Conservation (phyloP, 2,888 invertebrate species). For the Rhynchonema sp. region DNA sequence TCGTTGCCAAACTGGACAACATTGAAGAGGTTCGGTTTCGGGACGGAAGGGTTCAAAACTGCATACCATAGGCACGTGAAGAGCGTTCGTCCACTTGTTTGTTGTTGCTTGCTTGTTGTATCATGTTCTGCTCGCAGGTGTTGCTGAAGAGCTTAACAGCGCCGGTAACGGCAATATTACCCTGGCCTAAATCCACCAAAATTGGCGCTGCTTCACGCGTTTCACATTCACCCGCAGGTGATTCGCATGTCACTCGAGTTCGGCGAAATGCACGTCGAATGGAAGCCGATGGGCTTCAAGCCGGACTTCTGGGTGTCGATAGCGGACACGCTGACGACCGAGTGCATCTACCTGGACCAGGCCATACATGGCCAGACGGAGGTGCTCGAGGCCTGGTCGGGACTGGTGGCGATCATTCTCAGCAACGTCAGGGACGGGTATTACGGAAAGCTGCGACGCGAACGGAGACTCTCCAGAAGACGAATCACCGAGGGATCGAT, state of each 20-base stretch:
- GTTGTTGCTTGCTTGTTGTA: too few relatives aligned
- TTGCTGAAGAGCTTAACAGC: too few relatives aligned
- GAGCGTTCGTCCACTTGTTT: too few relatives aligned
- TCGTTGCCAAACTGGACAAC: constrained; percentile 15
- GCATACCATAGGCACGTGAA: too few relatives aligned
- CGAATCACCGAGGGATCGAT: too few relatives aligned
- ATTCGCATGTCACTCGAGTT: constrained; percentile 14
- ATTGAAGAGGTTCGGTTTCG: neutral
- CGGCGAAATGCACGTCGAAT: constrained; percentile 21
- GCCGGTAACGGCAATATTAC: too few relatives aligned
- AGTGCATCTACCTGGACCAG: constrained; percentile 13
- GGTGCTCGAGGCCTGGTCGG: constrained; percentile 19
- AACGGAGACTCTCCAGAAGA: constrained; percentile 2
- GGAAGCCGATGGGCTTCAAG: constrained; percentile 22
- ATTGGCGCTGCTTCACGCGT: too few relatives aligned
- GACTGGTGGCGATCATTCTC: constrained; percentile 22
- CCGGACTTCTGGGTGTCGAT: constrained; percentile 26
- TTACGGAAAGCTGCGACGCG: constrained; percentile 17
- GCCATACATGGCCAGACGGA: constrained; percentile 4
- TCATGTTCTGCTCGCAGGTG: too few relatives aligned
- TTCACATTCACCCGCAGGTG: neutral
- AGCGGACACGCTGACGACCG: constrained; percentile 24
- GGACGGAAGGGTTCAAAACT: too few relatives aligned
- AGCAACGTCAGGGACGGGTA: constrained; percentile 23
- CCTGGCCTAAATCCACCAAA: too few relatives aligned